Evolutionary conservation across 2,113 vertebrate genomes (phyloP).

Genomic region (Xenopus borealis): DNA sequence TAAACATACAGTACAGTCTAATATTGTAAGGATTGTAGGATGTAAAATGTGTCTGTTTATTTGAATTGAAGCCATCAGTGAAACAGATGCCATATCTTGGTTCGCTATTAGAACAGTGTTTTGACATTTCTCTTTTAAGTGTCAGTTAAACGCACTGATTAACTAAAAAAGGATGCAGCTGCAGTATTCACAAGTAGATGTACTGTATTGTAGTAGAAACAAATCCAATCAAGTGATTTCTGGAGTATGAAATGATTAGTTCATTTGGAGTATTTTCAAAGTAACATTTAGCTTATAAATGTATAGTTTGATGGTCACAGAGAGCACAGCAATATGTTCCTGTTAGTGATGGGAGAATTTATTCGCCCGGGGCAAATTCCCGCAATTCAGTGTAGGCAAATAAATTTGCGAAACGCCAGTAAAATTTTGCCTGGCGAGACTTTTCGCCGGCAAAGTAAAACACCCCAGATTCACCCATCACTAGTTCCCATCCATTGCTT

Average conservation of each 20-base stretch:
- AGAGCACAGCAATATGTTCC: constrained; percentile 65
- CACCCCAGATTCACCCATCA: too few species aligned
- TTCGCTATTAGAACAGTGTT: constrained; percentile 23
- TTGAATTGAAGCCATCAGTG: constrained; percentile 15
- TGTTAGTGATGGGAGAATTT: too few species aligned
- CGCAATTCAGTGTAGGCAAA: too few species aligned
- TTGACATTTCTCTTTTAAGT: constrained; percentile 36
- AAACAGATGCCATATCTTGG: constrained; percentile 23
- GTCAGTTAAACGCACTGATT: constrained; percentile 38
- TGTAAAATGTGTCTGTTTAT: neutral
- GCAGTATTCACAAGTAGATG: constrained; percentile 17
- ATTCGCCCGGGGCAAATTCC: too few species aligned
- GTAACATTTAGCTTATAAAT: constrained; percentile 55
- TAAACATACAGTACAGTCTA: too few species aligned
- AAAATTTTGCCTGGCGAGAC: too few species aligned
- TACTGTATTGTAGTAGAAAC: constrained; percentile 14
- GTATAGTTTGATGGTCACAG: constrained; percentile 60
- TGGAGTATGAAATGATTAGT: constrained; percentile 14
- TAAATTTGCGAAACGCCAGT: too few species aligned
- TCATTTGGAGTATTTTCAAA: constrained; percentile 15
- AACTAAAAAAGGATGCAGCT: constrained; percentile 26
- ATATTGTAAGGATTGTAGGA: too few species aligned
- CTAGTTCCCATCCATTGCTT: too few species aligned
- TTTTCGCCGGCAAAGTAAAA: too few species aligned
- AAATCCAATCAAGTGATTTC: constrained; percentile 33